Base-by-base conservation (phyloP, 2,797 vertebrate species). In the Scleropages formosus region DNA sequence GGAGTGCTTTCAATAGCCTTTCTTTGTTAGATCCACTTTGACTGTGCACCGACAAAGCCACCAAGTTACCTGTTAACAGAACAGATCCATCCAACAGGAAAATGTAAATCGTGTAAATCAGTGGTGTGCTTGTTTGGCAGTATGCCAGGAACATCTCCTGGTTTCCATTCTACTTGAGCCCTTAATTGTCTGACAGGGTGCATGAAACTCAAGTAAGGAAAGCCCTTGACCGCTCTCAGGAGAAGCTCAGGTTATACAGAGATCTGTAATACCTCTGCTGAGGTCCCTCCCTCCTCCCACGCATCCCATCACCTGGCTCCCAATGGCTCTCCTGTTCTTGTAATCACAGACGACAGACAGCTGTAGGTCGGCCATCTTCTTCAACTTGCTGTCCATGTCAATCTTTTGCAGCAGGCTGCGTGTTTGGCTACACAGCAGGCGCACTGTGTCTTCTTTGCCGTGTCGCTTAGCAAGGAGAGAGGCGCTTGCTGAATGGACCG, bases 351-450 rank as follows among this genome's bases (percentile, higher is more conserved):
- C 94, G 80, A 96, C 87, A 0, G 94, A 93, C 70, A 98, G 93
- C 88, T 98, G 96, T 70, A 98, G 82, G 81, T 96, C 95, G 0
- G 96, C 96, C 95, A 97, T 98, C 88, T 97, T 98, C 87, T 91
- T 96, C 96, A 98, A 97, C 89, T 96, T 96, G 62, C 91, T 89
- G 81, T 98, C 96, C 95, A 94, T 95, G 83, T 98, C 96, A 47
- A 98, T 94, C 84, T 94, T 93, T 87, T 96, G 95, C 68, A 95
- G 91, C 26, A 98, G 91, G 76, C 82, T 86, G 75, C 89, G 92
- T n/a, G 91, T 94, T 84, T 95, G 94, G 84, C 82, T 91, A 82
- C 90, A 94, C 22, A 98, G 89, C 16, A 98, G 87, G n/a, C 89
- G 89, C 72, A 96, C 84, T 0, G 96, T 96, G 85, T 96, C 95